Percentiles rank a stretch among this genome's conserved stretches.
Conservation (phyloP, 2,888 invertebrate species). For the Gibbula magus region DNA sequence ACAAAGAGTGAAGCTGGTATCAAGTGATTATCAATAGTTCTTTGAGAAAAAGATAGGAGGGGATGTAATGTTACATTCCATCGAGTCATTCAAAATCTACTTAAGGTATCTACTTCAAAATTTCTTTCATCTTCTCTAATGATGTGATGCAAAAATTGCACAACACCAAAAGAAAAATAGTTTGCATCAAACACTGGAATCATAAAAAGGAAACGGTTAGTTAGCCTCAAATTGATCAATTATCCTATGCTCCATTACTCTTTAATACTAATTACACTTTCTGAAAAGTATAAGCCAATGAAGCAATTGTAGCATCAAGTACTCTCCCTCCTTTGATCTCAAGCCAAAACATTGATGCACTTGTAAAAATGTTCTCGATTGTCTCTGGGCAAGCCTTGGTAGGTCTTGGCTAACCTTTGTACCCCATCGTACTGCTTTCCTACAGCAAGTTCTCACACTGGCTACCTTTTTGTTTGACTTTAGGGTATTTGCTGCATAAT, state of each 20-base stretch:
- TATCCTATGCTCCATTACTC: background rate
- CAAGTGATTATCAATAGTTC: too few relatives aligned
- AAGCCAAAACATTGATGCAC: background rate
- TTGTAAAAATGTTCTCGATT: constrained; percentile 3
- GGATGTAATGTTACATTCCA: background rate
- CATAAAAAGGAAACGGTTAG: background rate
- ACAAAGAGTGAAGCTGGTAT: too few relatives aligned
- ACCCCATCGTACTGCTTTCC: background rate
- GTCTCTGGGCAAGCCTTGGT: background rate
- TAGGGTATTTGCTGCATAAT: background rate
- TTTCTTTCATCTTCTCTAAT: background rate
- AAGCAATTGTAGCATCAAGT: constrained; percentile 4
- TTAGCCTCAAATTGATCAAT: background rate
- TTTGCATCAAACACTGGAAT: background rate
- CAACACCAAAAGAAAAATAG: background rate
- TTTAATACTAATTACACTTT: background rate
- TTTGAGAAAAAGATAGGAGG: too few relatives aligned
- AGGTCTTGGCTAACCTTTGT: constrained; percentile 1
- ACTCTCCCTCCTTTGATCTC: background rate
- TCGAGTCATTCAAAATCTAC: background rate
- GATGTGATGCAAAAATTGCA: background rate
- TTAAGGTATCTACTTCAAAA: background rate
- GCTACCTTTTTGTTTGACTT: constrained; percentile 7
- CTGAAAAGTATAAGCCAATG: background rate
- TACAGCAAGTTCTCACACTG: constrained; percentile 1